Evolutionary conservation across 2,888 invertebrate genomes (phyloP).

Genomic region (Eupelmus urozonus): DNA sequence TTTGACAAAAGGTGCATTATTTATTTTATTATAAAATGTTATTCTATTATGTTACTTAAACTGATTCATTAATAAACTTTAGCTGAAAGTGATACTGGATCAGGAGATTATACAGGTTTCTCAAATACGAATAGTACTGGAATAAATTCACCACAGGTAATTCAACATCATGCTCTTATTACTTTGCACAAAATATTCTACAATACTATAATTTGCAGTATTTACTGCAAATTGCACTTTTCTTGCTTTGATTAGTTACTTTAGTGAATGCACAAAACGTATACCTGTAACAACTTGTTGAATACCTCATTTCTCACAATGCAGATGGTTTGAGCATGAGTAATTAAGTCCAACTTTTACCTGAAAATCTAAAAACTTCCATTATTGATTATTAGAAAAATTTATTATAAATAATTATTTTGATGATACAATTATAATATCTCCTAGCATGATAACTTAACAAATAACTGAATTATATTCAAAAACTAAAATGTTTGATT

Average conservation of each 20-base stretch:
- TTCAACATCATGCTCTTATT: background rate
- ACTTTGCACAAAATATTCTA: constrained; percentile 23
- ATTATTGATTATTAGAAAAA: background rate
- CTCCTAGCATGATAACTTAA: constrained; percentile 43
- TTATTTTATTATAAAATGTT: background rate
- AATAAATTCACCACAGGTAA: constrained; percentile 74
- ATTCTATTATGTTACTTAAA: background rate
- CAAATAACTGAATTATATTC: background rate
- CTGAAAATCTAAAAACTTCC: constrained; percentile 18
- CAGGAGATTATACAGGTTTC: constrained; percentile 70
- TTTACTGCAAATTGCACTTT: constrained; percentile 34
- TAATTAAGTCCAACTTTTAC: constrained; percentile 8
- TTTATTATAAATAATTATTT: no score
- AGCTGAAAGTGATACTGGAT: constrained; percentile 72
- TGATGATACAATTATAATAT: background rate
- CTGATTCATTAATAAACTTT: constrained; percentile 48
- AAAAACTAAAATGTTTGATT: background rate
- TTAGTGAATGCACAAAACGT: constrained; percentile 53
- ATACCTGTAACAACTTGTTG: constrained; percentile 75
- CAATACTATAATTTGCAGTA: constrained; percentile 24
- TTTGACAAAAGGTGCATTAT: constrained; percentile 78
- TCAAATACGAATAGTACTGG: constrained; percentile 65
- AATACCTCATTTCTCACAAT: constrained; percentile 71
- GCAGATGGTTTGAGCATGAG: constrained; percentile 64
- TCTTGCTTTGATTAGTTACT: constrained; percentile 48